phyloP scores from a whole-genome alignment of 2,888 invertebrate species.

The Linyphia triangularis region DNA sequence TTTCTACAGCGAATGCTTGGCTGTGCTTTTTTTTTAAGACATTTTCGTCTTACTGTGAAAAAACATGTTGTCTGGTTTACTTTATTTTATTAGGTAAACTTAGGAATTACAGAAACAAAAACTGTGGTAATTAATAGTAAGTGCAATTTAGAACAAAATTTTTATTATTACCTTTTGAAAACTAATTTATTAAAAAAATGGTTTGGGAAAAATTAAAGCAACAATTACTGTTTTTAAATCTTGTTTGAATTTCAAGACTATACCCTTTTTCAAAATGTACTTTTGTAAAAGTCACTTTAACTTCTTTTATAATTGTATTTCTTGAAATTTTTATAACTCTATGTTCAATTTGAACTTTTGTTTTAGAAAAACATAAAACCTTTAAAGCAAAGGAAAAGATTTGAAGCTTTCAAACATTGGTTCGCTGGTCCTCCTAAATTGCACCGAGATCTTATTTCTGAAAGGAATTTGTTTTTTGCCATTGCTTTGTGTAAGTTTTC shows the following conservation, averaged over 20 bases:
- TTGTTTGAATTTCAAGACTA: not conserved
- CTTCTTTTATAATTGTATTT: not conserved
- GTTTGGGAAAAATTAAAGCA: too few relatives aligned
- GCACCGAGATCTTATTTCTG: conserved; percentile 78
- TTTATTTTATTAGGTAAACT: too few relatives aligned
- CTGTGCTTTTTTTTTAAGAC: too few relatives aligned
- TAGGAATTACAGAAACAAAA: too few relatives aligned
- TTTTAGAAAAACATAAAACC: conserved; percentile 75
- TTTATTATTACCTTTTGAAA: too few relatives aligned
- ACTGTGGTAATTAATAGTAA: too few relatives aligned
- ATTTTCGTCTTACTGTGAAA: too few relatives aligned
- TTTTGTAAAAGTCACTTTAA: not conserved
- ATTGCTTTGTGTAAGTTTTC: conserved; percentile 81
- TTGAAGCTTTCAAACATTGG: conserved; percentile 76
- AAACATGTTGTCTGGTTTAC: too few relatives aligned
- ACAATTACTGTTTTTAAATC: not conserved
- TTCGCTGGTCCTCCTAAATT: conserved; percentile 81
- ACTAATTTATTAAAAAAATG: too few relatives aligned
- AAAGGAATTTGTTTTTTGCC: conserved; percentile 81
- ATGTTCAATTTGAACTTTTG: not conserved
- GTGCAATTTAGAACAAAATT: too few relatives aligned
- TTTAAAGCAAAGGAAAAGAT: conserved; percentile 67
- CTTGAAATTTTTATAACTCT: not conserved
- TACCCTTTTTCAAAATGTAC: not conserved
- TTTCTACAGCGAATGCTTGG: too few relatives aligned